These are phyloP conservation scores for Ptychodera flava DNA, from an alignment of 35 echinoderm and acorn worm species.

Conservation along the genomic window DNA sequence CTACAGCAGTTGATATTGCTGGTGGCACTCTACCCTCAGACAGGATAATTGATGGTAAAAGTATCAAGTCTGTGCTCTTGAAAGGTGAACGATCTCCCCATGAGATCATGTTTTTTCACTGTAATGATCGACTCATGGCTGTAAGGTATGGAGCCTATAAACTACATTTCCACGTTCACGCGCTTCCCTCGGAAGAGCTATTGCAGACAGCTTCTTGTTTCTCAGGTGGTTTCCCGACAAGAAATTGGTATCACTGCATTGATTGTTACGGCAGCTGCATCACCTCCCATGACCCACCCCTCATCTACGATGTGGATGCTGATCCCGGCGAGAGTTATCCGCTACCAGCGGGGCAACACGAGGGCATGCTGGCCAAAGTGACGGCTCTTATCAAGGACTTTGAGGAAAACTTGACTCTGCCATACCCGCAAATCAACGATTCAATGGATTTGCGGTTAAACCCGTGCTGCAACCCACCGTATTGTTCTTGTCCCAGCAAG, in stretches of 20 bases:
- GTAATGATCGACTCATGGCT: conserved; percentile 66
- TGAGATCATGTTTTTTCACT: conserved; percentile 56
- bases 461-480: conserved; percentile 84
- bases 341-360: conserved; percentile 13
- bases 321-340: conserved; percentile 69
- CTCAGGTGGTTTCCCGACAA: conserved; percentile 14
- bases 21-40: conserved; percentile 20
- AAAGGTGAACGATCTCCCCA: conserved; percentile 22
- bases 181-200: conserved; percentile 7
- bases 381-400: conserved; percentile 27
- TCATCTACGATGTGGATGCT: conserved; percentile 66
- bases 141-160: conserved; percentile 56
- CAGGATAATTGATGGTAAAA: conserved; percentile 53
- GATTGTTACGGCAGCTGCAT: conserved; percentile 41
- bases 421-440: conserved; percentile 29
- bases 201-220: background rate
- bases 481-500: conserved; percentile 77
- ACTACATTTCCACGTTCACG: conserved; percentile 45
- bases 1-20: conserved; percentile 58
- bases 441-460: background rate
- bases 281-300: conserved; percentile 49
- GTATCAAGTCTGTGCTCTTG: conserved; percentile 51
- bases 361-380: conserved; percentile 33
- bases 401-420: conserved; percentile 17
- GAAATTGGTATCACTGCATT: conserved; percentile 32